Conservation (phyloP, 2,888 invertebrate species). For the Petrolisthes cinctipes region DNA sequence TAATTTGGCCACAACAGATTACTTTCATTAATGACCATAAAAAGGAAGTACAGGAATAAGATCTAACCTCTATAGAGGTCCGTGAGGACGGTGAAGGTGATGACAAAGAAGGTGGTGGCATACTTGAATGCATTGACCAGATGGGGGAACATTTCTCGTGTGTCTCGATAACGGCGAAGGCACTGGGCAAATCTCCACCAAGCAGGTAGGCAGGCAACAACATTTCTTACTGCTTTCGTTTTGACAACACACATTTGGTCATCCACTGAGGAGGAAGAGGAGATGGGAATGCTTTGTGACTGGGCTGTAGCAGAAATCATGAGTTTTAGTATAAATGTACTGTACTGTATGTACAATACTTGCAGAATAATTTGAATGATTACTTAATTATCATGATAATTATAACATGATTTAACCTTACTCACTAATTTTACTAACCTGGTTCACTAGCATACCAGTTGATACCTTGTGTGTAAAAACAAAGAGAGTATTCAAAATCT, state of each 20-base stretch:
- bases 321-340: too few relatives aligned
- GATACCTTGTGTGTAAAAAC: conserved; percentile 80
- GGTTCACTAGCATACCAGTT: conserved; percentile 24
- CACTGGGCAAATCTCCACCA: conserved; percentile 99
- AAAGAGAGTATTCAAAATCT: conserved; percentile 93
- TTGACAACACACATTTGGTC: conserved; percentile 49
- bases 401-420: too few relatives aligned
- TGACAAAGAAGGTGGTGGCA: conserved; percentile 95
- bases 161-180: conserved; percentile 92
- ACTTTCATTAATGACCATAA: neutral
- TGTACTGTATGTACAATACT: too few relatives aligned
- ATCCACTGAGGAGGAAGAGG: neutral
- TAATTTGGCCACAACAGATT: too few relatives aligned
- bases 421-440: too few relatives aligned
- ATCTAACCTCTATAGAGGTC: conserved; percentile 73
- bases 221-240: conserved; percentile 64
- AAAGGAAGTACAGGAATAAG: neutral
- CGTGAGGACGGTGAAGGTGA: conserved; percentile 84
- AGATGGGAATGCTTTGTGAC: neutral
- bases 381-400: too few relatives aligned
- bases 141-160: conserved; percentile 93
- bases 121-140: conserved; percentile 98
- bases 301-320: too few relatives aligned
- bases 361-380: too few relatives aligned
- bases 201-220: conserved; percentile 93